A percentile compares a stretch with the other conserved stretches of the same genome.
phyloP scores from a whole-genome alignment of 2,888 invertebrate genomes.

The Alloscopus bannaensis region DNA sequence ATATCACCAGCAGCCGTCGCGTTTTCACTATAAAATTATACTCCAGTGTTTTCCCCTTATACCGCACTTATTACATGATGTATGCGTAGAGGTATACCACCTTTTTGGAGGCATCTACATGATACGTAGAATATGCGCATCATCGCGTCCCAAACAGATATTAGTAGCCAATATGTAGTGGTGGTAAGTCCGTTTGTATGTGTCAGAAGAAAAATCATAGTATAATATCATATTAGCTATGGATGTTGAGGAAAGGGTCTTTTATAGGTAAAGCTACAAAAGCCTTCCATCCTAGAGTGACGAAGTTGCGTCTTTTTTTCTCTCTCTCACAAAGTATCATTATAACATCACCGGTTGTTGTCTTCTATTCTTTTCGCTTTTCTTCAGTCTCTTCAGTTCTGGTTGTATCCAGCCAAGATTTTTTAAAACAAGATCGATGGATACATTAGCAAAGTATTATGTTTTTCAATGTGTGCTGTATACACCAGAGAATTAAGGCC shows the following conservation, averaged over 20 bases:
- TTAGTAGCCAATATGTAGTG: slow-evolving; percentile 32
- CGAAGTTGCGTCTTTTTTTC: background rate
- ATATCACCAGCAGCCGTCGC: slow-evolving; percentile 56
- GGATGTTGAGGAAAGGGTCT: slow-evolving; percentile 34
- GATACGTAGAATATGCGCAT: too few species aligned
- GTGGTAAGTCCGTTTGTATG: slow-evolving; percentile 3
- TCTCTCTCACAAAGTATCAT: slow-evolving; percentile 33
- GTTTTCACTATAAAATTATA: slow-evolving; percentile 23
- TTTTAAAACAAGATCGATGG: slow-evolving; percentile 49
- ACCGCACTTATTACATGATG: slow-evolving; percentile 1
- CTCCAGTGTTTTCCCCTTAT: background rate
- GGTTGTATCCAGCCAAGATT: slow-evolving; percentile 21
- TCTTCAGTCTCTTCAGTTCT: slow-evolving; percentile 17
- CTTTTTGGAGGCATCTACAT: background rate
- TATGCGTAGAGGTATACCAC: background rate
- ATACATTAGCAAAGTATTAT: slow-evolving; percentile 31
- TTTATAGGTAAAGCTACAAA: slow-evolving; percentile 24
- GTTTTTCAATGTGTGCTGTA: slow-evolving; percentile 1
- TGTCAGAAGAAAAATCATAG: slow-evolving; percentile 35
- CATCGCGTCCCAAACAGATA: background rate
- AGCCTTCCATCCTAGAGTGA: background rate
- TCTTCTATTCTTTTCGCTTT: slow-evolving; percentile 38
- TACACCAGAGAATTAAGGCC: too few species aligned
- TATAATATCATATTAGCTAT: slow-evolving; percentile 27
- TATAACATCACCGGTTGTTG: slow-evolving; percentile 51